Base-by-base conservation (phyloP, 92 coral and sea anemone genomes). In the Meandrina meandrites region DNA sequence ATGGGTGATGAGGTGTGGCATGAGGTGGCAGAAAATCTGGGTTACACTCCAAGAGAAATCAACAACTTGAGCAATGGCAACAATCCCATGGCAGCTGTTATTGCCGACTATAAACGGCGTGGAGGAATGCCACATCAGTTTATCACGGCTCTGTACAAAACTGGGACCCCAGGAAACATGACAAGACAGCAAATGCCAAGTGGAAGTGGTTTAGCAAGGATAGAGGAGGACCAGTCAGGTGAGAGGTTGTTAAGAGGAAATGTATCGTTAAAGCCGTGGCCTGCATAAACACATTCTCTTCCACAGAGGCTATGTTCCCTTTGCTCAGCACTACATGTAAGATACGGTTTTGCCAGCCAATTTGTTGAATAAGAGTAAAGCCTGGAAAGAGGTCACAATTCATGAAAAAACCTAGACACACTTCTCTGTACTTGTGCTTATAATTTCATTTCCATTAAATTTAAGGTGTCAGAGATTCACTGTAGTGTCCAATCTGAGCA, bases 1-100 rank as follows among this genome's bases (percentile, higher is more conserved):
- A 91, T 96, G 94, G 99, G 98, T 0, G 99, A 96, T 88, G 97
- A 93, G 42, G 95, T 95, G 21, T 96, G 99, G 99, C 95, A 94
- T 47, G 99, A 96, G 21, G 83, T 96, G 21, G 99, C 99, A 0
- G 89, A 94, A 10, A 90, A 82, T 71, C 79, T 96, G 82, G 97
- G 99, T 74, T 96, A 96, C 91, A 95, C 96, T 15, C 91, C 92
- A 28, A 91, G 92, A 27, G 99, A 96, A 75, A 93, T 96, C 27
- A 86, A 80, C 80, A 93, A 88, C 83, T 88, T 96, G 15, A 90
- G 88, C 31, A 71, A 83, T 13, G 77, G 88, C 19, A 95, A 86
- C 36, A 92, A 90, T 14, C 99, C 99, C 10, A 84, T 95, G 56
- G 91, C 93, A 74, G 95, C 89, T 84, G 81, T 96, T 76, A 86